phyloP scores from a whole-genome alignment of 2,797 vertebrate genomes.

The Pangasius sanitwongsei region DNA sequence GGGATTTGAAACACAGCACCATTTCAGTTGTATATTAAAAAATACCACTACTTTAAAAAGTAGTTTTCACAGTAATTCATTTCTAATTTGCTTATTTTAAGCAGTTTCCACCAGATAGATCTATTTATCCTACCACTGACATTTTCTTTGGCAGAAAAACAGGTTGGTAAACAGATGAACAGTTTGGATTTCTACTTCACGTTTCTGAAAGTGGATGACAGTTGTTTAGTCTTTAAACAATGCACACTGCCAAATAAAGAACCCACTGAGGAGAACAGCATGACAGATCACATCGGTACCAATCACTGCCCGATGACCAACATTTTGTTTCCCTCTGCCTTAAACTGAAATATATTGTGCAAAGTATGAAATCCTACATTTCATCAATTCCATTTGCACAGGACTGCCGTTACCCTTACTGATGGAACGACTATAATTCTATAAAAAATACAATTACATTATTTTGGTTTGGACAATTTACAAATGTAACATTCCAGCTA shows the following conservation, averaged over 20 bases:
- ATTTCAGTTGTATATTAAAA: background rate
- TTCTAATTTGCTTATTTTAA: background rate
- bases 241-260: constrained; percentile 13
- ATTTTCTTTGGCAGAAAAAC: constrained; percentile 4
- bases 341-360: background rate
- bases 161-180: background rate
- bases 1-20: background rate
- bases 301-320: background rate
- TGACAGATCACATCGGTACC: background rate
- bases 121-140: background rate
- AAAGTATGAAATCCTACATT: background rate
- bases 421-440: background rate
- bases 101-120: background rate
- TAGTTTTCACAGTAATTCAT: background rate
- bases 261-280: background rate
- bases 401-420: too few species aligned
- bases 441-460: background rate
- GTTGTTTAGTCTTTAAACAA: background rate
- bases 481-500: background rate
- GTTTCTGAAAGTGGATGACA: background rate
- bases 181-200: background rate
- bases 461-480: background rate
- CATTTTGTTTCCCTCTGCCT: background rate
- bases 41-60: background rate
- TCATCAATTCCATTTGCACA: background rate